A percentile compares a stretch with the other conserved stretches of the same genome.
Evolutionary conservation across 92 coral and sea anemone genomes (phyloP).

Genomic region (Umimayanthus kanabou): DNA sequence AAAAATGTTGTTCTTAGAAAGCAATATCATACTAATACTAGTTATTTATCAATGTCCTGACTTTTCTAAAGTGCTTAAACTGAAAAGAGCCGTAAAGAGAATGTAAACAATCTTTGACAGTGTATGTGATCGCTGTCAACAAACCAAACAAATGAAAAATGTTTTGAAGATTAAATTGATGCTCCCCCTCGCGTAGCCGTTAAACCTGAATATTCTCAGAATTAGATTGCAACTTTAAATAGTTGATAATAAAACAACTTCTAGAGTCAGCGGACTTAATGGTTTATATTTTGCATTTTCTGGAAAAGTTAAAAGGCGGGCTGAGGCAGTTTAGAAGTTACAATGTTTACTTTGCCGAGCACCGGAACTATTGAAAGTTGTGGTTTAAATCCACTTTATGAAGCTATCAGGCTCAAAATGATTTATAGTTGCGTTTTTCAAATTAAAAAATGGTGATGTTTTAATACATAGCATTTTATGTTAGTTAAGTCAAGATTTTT

Average conservation of each 20-base stretch:
- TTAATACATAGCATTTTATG: background rate
- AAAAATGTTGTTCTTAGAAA: background rate
- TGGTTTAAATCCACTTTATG: slow-evolving; percentile 7
- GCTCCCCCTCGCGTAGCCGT: background rate
- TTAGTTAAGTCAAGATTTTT: background rate
- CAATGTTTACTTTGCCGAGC: background rate
- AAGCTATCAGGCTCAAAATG: background rate
- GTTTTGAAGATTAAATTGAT: background rate
- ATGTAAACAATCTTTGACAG: slow-evolving; percentile 14
- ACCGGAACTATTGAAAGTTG: slow-evolving; percentile 1
- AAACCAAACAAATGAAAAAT: background rate
- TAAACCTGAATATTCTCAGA: too few relatives aligned
- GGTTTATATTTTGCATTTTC: background rate
- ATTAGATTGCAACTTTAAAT: background rate
- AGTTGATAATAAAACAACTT: background rate
- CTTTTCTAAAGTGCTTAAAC: slow-evolving; percentile 13
- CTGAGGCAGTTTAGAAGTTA: background rate
- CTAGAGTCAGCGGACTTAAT: background rate
- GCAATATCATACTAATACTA: background rate
- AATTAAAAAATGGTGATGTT: background rate
- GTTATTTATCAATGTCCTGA: background rate
- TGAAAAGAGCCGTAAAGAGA: slow-evolving; percentile 1
- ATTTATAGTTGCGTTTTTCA: background rate
- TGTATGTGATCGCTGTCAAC: slow-evolving; percentile 4
- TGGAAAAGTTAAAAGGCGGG: background rate